Evolutionary conservation across 2,888 invertebrate species (phyloP).

Genomic region (Nebria salina): DNA sequence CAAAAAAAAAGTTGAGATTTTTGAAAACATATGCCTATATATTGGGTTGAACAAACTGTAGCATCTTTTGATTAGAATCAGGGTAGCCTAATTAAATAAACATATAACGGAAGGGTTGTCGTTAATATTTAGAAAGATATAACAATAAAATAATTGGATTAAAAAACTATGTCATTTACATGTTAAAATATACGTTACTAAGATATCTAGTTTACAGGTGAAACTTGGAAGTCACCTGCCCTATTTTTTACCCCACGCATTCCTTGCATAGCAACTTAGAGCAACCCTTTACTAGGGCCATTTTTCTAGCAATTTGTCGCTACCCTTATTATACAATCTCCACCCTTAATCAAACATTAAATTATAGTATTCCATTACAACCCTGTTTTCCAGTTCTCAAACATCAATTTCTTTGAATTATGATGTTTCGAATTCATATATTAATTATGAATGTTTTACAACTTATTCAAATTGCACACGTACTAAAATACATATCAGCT

Average conservation of each 20-base stretch:
- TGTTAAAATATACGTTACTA: constrained; percentile 36
- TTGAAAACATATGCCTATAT: constrained; percentile 19
- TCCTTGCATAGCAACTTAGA: constrained; percentile 16
- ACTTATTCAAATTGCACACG: too few relatives aligned
- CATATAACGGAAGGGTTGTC: constrained; percentile 31
- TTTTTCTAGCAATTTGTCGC: constrained; percentile 41
- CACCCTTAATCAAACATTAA: constrained; percentile 5
- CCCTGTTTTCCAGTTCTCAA: not conserved
- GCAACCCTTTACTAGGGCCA: constrained; percentile 24
- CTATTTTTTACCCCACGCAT: constrained; percentile 37
- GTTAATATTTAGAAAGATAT: constrained; percentile 24
- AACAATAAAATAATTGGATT: constrained; percentile 42
- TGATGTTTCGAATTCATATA: not conserved
- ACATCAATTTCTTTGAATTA: not conserved
- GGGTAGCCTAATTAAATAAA: constrained; percentile 37
- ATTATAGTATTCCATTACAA: not conserved
- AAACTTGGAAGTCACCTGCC: constrained; percentile 31
- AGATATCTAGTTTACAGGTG: constrained; percentile 19
- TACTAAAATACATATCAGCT: too few relatives aligned
- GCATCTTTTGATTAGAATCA: constrained; percentile 26
- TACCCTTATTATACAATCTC: constrained; percentile 28
- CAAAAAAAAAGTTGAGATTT: not conserved
- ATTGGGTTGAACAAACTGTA: not conserved
- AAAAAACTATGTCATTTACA: constrained; percentile 41
- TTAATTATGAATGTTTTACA: too few relatives aligned